These are phyloP conservation scores for Diaperis boleti DNA, from an alignment of 2,888 invertebrate species.

Conservation along the genomic window DNA sequence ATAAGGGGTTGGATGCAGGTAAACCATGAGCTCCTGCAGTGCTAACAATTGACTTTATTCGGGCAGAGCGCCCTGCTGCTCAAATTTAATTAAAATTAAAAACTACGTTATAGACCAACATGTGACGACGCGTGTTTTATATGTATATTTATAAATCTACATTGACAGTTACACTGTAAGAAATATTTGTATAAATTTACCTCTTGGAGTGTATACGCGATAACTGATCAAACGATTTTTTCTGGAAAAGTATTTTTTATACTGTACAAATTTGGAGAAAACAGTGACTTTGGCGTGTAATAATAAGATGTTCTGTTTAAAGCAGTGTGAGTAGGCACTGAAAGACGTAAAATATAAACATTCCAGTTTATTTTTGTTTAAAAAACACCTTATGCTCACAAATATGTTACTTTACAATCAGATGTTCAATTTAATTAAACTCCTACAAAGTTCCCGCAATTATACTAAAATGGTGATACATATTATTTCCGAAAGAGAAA, in stretches of 20 bases:
- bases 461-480: background rate
- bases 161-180: too few relatives aligned
- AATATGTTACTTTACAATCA: conserved; percentile 15
- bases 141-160: too few relatives aligned
- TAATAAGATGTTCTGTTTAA: conserved; percentile 29
- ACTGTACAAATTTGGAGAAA: conserved; percentile 1
- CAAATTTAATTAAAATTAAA: conserved; percentile 22
- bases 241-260: background rate
- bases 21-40: conserved; percentile 17
- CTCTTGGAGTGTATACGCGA: too few relatives aligned
- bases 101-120: conserved; percentile 18
- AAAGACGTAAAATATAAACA: conserved; percentile 35
- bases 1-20: conserved; percentile 17
- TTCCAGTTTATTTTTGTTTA: conserved; percentile 33
- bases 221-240: background rate
- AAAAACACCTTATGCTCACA: conserved; percentile 22
- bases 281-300: conserved; percentile 7
- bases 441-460: background rate
- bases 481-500: background rate
- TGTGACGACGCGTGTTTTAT: too few relatives aligned
- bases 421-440: background rate
- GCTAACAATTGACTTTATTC: conserved; percentile 31
- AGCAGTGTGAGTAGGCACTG: conserved; percentile 31
- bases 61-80: conserved; percentile 26
- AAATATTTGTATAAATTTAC: too few relatives aligned